Base-by-base conservation (phyloP, 1,140 invertebrate genomes). In the Heliconius nattereri region DNA sequence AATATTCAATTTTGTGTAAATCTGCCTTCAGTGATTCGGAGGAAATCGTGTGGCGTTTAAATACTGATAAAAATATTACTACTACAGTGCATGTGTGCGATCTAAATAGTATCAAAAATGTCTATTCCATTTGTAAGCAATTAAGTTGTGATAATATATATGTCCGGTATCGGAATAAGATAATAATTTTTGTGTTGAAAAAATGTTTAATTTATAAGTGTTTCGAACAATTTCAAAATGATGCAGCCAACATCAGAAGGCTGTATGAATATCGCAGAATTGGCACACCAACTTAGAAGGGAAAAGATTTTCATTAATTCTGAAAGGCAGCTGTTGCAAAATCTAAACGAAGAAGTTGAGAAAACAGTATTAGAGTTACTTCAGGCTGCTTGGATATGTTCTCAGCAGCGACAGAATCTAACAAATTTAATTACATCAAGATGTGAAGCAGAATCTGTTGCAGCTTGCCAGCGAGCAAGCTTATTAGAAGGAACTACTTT, bases 361-460 rank as follows among this genome's bases (percentile, higher is more conserved):
- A 92, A 92, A 75, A 91, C 88, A 79, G 89, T 91, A 8, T 79
- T 92, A 80, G 94, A 95, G 74, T 82, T 95, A 71, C 87, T 94
- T 35, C 97, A 98, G 90, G 95, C 97, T 83, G 97, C 98, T 40
- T 99, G 98, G 98, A 96, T 99, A 76, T 97, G 97, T 70, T 96
- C 97, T 5, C 97, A 98, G 90, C 98, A 99, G 91, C 96, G 98
- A 82, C 95, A 97, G 52, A 98, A 98, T 90, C 95, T 99, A 7
- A 97, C 98, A 85, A 96, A 96, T 81, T 92, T 99, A 79, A 96
- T 98, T 72, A 95, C 97, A 23, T 96, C 97, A 9, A 95, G 96
- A 80, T 96, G 96, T 49, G 97, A 98, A 87, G 96, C 96, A 52
- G 96, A 97, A 49, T 97, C 97, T 2, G 95, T 96, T 75, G 95